These are phyloP conservation scores for Busseola fusca DNA, from an alignment of 2,888 invertebrate genomes.

Conservation along the genomic window DNA sequence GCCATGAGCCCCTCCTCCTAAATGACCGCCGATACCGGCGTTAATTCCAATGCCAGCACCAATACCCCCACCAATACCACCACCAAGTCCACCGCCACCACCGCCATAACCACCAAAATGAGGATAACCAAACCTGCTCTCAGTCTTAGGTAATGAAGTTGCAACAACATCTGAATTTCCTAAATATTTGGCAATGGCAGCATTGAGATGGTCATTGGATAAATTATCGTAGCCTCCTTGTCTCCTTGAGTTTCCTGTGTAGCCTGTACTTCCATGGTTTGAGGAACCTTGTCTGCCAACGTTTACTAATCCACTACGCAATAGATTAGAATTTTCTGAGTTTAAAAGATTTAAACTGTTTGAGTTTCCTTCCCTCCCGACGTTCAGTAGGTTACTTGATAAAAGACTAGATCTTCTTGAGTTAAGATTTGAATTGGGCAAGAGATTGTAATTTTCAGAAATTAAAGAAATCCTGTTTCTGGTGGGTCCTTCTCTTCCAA, in stretches of 20 bases:
- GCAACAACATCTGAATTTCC: too few relatives aligned
- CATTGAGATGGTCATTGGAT: neutral
- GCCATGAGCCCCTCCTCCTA: neutral
- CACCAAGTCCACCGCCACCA: neutral
- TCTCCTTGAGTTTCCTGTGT: neutral
- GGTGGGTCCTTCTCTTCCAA: neutral
- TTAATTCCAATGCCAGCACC: neutral
- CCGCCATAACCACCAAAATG: neutral
- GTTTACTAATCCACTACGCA: neutral
- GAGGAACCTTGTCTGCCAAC: neutral
- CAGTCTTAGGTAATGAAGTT: neutral
- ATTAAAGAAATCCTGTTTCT: neutral
- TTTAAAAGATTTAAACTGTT: neutral
- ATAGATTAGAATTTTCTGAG: neutral
- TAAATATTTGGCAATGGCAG: neutral
- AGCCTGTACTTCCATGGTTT: neutral
- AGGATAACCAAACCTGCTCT: constrained; percentile 2
- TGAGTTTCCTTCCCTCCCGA: neutral
- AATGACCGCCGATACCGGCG: neutral
- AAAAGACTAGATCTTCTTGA: neutral
- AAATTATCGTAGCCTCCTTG: neutral
- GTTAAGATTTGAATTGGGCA: neutral
- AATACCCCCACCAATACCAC: constrained; percentile 1
- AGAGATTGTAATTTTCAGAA: neutral
- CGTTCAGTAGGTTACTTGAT: neutral